These are phyloP conservation scores for Cinclus cinclus DNA, from an alignment of 2,113 vertebrate species.

Conservation along the genomic window DNA sequence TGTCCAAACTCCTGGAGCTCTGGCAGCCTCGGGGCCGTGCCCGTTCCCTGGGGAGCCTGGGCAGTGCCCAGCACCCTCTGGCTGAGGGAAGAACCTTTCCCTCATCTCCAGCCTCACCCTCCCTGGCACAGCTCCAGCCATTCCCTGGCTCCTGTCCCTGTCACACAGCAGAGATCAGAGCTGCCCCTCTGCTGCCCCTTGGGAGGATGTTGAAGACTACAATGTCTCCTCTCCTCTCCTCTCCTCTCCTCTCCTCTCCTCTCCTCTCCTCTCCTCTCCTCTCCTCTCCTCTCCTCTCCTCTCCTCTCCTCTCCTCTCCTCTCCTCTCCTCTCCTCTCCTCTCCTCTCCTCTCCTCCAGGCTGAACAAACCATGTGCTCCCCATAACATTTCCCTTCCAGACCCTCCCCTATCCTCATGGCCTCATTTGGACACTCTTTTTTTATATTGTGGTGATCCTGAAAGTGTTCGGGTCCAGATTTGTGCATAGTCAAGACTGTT, in stretches of 20 bases:
- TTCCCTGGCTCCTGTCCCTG: background rate
- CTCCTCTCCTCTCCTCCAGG: background rate
- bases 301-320: too few species aligned
- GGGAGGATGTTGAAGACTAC: background rate
- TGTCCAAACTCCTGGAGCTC: background rate
- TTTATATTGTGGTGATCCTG: background rate
- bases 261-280: too few species aligned
- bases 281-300: too few species aligned
- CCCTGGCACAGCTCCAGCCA: accelerated
- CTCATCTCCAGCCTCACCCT: accelerated
- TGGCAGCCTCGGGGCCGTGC: background rate
- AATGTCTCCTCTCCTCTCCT: too few species aligned
- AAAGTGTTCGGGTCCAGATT: background rate
- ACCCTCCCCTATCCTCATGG: background rate
- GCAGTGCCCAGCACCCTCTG: background rate
- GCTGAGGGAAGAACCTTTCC: background rate
- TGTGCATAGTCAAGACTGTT: background rate
- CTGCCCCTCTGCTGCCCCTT: background rate
- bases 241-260: too few species aligned
- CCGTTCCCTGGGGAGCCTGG: background rate
- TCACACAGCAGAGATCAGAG: background rate
- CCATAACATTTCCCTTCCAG: background rate
- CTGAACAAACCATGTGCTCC: background rate
- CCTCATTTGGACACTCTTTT: background rate
- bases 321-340: too few species aligned